These are phyloP conservation scores for Drosophila histrio DNA, from an alignment of 2,888 invertebrate species.

Conservation along the genomic window DNA sequence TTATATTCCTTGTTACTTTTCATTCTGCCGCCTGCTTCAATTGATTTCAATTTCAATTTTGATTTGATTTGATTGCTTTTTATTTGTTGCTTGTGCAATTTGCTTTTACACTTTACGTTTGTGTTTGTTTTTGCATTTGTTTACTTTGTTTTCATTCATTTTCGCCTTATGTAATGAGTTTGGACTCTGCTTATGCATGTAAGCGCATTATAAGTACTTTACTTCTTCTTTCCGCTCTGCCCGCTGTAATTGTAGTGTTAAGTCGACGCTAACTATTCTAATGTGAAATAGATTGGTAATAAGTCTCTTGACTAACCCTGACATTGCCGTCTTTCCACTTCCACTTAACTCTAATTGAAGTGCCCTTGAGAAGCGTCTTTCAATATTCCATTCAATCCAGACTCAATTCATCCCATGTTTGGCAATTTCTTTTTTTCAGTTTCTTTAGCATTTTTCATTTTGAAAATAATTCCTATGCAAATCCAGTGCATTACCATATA, in stretches of 20 bases:
- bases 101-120: slow-evolving; percentile 22
- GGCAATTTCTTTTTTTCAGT: slow-evolving; percentile 6
- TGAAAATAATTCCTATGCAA: slow-evolving; percentile 53
- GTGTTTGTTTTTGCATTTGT: slow-evolving; percentile 26
- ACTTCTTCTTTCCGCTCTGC: slow-evolving; percentile 3
- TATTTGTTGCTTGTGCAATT: slow-evolving; percentile 21
- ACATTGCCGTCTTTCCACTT: slow-evolving; percentile 15
- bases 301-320: slow-evolving; percentile 4
- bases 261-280: slow-evolving; percentile 27
- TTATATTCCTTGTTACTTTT: not conserved
- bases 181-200: slow-evolving; percentile 38
- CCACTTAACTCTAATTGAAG: slow-evolving; percentile 48
- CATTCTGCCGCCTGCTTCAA: slow-evolving; percentile 20
- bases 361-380: slow-evolving; percentile 48
- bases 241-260: slow-evolving; percentile 45
- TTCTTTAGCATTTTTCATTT: slow-evolving; percentile 16
- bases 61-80: slow-evolving; percentile 29
- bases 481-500: slow-evolving; percentile 69
- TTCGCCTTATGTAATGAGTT: slow-evolving; percentile 46
- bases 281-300: not conserved
- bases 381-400: not conserved
- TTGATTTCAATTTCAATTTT: slow-evolving; percentile 62
- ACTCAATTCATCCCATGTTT: slow-evolving; percentile 1
- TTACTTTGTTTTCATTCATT: slow-evolving; percentile 4
- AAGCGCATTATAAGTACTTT: slow-evolving; percentile 31